These are phyloP conservation scores for Venustoraphidia nigricollis DNA, from an alignment of 2,888 invertebrate genomes.

Conservation along the genomic window DNA sequence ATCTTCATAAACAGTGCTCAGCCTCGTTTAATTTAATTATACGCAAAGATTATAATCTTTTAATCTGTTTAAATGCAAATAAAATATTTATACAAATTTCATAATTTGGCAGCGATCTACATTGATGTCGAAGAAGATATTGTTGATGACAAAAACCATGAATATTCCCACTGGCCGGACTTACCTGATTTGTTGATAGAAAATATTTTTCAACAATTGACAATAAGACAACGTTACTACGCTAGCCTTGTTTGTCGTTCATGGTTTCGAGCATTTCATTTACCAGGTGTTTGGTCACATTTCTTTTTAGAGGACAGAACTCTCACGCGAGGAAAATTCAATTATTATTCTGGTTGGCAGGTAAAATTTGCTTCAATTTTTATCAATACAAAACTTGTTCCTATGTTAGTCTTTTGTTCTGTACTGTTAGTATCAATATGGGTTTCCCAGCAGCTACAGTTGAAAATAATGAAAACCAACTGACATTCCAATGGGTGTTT, in stretches of 20 bases:
- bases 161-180: slow-evolving; percentile 45
- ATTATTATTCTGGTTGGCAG: slow-evolving; percentile 72
- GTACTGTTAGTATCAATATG: too few species aligned
- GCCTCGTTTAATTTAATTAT: too few species aligned
- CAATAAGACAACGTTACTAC: slow-evolving; percentile 52
- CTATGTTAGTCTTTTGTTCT: too few species aligned
- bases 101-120: slow-evolving; percentile 27
- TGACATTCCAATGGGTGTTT: too few species aligned
- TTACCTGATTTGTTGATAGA: slow-evolving; percentile 60
- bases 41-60: not conserved
- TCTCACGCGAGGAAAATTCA: slow-evolving; percentile 57
- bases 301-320: slow-evolving; percentile 58
- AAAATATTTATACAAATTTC: not conserved
- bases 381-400: too few species aligned
- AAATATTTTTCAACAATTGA: slow-evolving; percentile 50
- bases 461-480: too few species aligned
- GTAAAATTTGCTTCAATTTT: slow-evolving; percentile 18
- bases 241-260: slow-evolving; percentile 51
- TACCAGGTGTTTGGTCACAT: slow-evolving; percentile 59
- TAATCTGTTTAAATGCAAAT: not conserved
- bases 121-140: slow-evolving; percentile 28
- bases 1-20: too few species aligned
- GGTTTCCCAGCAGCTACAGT: too few species aligned
- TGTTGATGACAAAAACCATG: slow-evolving; percentile 23
- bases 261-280: slow-evolving; percentile 55